Conservation (phyloP, 2,797 vertebrate species). For the Pangasius sanitwongsei region DNA sequence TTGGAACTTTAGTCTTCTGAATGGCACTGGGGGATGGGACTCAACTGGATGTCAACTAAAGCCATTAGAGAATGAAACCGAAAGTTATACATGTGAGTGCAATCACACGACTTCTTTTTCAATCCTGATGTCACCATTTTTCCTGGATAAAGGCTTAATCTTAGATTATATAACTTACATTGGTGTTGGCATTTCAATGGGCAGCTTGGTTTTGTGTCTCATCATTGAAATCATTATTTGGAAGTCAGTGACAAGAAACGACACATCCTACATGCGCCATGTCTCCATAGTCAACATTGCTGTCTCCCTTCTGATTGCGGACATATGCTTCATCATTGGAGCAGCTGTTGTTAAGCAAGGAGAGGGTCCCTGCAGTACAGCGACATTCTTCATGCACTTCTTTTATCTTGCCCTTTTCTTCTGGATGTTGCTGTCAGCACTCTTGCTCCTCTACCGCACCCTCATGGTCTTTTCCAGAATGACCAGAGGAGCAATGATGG, state of each 20-base stretch:
- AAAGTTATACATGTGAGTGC: slow-evolving; percentile 75
- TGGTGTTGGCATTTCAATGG: slow-evolving; percentile 84
- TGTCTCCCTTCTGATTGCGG: slow-evolving; percentile 81
- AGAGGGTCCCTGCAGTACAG: slow-evolving; percentile 69
- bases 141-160: background rate
- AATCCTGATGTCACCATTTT: slow-evolving; percentile 84
- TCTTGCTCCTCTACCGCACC: slow-evolving; percentile 85
- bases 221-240: slow-evolving; percentile 85
- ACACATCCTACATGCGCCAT: slow-evolving; percentile 85
- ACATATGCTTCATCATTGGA: slow-evolving; percentile 86
- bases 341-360: slow-evolving; percentile 62
- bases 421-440: slow-evolving; percentile 88
- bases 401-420: slow-evolving; percentile 92
- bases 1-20: slow-evolving; percentile 83
- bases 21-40: slow-evolving; percentile 76
- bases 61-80: rapidly evolving
- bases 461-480: slow-evolving; percentile 80
- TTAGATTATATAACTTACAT: slow-evolving; percentile 79
- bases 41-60: slow-evolving; percentile 69
- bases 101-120: slow-evolving; percentile 90
- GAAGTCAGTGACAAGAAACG: slow-evolving; percentile 83
- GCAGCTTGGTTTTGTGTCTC: slow-evolving; percentile 81
- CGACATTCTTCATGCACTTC: slow-evolving; percentile 88
- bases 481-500: slow-evolving; percentile 77
- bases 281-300: slow-evolving; percentile 87